Percentiles rank a stretch among this genome's conserved stretches.
phyloP scores from a whole-genome alignment of 2,113 vertebrate species.

The Phrynocephalus versicolor region DNA sequence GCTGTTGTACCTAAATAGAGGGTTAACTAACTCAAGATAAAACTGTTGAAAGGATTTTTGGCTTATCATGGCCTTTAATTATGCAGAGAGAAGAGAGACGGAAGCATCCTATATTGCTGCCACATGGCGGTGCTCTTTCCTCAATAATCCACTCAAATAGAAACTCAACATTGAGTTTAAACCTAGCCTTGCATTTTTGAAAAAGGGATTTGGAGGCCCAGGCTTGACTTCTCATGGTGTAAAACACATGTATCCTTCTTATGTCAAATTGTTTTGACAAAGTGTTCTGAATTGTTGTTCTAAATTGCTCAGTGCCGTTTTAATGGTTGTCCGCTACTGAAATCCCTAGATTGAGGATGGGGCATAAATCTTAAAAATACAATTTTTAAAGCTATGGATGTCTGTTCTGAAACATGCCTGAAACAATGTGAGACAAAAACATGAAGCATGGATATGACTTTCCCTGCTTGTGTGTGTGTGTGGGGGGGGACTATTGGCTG shows the following conservation, averaged over 20 bases:
- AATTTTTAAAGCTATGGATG: too few species aligned
- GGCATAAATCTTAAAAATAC: too few species aligned
- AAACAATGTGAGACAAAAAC: too few species aligned
- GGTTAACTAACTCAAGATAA: neutral
- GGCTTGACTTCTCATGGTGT: neutral
- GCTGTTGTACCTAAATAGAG: neutral
- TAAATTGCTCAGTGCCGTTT: too few species aligned
- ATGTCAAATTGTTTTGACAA: neutral
- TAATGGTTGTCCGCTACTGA: too few species aligned
- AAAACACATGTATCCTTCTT: neutral
- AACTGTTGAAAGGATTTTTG: neutral
- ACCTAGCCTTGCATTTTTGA: neutral
- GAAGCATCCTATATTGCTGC: conserved; percentile 24
- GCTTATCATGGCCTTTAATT: neutral
- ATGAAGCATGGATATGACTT: too few species aligned
- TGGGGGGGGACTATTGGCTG: too few species aligned
- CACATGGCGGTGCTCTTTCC: conserved; percentile 75
- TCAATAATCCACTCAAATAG: conserved; percentile 48
- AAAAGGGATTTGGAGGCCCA: neutral
- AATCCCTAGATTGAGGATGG: too few species aligned
- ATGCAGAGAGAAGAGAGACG: neutral
- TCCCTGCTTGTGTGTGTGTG: too few species aligned
- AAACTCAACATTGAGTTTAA: rapidly evolving
- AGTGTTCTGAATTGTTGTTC: too few species aligned
- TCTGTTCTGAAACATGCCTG: too few species aligned